Conservation (phyloP, 2,888 invertebrate species). For the Andrena marginata region DNA sequence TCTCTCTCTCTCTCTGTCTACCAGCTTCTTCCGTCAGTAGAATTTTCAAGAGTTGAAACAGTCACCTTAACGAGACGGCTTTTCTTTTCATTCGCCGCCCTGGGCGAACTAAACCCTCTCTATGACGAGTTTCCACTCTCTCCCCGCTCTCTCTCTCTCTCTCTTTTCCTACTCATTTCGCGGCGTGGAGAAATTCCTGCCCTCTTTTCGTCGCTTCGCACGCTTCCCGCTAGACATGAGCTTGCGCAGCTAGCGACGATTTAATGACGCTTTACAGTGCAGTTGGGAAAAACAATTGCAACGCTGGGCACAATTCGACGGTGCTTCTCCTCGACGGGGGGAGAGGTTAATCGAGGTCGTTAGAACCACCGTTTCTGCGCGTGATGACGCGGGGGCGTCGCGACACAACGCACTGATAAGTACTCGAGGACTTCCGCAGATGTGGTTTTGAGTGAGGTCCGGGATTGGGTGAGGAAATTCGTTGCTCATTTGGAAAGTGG, state of each 20-base stretch:
- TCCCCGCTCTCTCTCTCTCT: conserved; percentile 43
- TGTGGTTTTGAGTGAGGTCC: background rate
- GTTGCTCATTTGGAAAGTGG: background rate
- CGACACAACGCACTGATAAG: conserved; percentile 16
- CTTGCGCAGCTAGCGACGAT: conserved; percentile 26
- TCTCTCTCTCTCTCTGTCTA: background rate
- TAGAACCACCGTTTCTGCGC: conserved; percentile 3
- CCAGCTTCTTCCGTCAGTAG: conserved; percentile 52
- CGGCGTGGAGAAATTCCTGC: conserved; percentile 30
- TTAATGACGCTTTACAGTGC: conserved; percentile 40
- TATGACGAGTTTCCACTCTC: background rate
- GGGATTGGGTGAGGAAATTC: background rate
- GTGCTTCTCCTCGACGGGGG: background rate
- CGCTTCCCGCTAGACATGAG: conserved; percentile 28
- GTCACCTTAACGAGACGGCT: conserved; percentile 71
- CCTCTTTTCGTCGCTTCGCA: conserved; percentile 27
- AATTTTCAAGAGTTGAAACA: conserved; percentile 68
- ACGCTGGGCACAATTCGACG: background rate
- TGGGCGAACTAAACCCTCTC: conserved; percentile 56
- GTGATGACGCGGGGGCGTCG: background rate
- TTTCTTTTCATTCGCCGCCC: conserved; percentile 64
- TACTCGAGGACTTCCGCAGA: background rate
- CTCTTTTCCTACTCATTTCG: conserved; percentile 55
- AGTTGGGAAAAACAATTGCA: conserved; percentile 45
- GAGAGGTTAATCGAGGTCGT: conserved; percentile 32